Percentiles rank a stretch among this genome's conserved stretches.
Conservation (phyloP, 2,797 vertebrate species). For the Pelobates cultripes region DNA sequence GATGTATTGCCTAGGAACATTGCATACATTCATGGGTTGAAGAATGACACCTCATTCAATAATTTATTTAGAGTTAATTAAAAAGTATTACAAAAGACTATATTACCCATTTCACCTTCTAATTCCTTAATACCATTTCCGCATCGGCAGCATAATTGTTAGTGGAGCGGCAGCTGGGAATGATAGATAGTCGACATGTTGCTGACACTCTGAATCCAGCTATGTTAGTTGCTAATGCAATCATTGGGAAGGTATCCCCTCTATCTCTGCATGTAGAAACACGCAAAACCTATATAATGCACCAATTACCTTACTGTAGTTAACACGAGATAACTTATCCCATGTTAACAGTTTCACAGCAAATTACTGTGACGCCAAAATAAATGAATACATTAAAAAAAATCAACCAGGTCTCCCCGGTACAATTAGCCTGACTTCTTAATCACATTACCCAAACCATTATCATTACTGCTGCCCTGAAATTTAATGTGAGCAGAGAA, state of each 20-base stretch:
- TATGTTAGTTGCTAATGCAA: constrained; percentile 30
- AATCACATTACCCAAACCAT: constrained; percentile 30
- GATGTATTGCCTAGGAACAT: background rate
- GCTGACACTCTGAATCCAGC: constrained; percentile 30
- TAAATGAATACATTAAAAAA: background rate
- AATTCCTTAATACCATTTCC: constrained; percentile 22
- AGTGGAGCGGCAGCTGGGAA: constrained; percentile 7
- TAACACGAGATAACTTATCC: constrained; percentile 43
- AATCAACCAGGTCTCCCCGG: background rate
- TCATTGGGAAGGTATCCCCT: constrained; percentile 12
- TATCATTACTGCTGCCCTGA: constrained; percentile 15
- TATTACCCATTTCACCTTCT: constrained; percentile 14
- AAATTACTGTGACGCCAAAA: constrained; percentile 30
- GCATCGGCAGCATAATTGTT: constrained; percentile 39
- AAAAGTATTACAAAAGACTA: constrained; percentile 46
- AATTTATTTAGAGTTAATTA: constrained; percentile 53
- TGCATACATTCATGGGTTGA: constrained; percentile 18
- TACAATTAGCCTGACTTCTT: constrained; percentile 14
- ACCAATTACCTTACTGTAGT: constrained; percentile 33
- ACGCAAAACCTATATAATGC: constrained; percentile 8
- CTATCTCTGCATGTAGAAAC: background rate
- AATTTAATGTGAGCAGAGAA: constrained; percentile 17
- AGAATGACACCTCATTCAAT: constrained; percentile 38
- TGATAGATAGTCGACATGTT: constrained; percentile 28
- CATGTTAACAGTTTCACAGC: constrained; percentile 31